Evolutionary conservation across 2,113 vertebrate species (phyloP).

Genomic region (Phyllostomus discolor): DNA sequence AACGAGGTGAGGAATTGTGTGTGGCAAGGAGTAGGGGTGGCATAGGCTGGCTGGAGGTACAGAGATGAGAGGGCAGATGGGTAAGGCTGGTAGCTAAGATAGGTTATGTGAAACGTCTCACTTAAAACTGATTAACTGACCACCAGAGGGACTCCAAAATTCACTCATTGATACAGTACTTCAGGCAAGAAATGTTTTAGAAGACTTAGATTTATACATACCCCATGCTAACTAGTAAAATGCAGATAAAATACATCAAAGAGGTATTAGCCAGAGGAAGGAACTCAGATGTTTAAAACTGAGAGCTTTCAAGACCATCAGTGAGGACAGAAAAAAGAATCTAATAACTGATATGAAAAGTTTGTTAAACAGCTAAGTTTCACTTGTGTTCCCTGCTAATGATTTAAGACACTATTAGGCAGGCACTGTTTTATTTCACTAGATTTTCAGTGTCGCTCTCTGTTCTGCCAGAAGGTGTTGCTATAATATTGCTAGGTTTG

Average conservation of each 20-base stretch:
- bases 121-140: neutral
- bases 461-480: conserved; percentile 79
- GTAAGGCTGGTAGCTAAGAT: neutral
- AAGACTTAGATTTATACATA: conserved; percentile 17
- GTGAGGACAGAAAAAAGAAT: neutral
- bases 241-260: conserved; percentile 27
- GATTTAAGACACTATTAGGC: neutral
- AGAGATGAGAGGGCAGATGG: neutral
- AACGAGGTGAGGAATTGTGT: neutral
- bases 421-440: neutral
- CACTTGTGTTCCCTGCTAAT: neutral
- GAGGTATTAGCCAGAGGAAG: conserved; percentile 44
- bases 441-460: conserved; percentile 42
- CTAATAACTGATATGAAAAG: neutral
- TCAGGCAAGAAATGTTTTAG: neutral
- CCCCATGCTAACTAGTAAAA: neutral
- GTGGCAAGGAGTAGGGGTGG: neutral
- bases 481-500: conserved; percentile 69
- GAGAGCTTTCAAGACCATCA: conserved; percentile 35
- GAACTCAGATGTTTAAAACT: conserved; percentile 1
- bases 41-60: rapidly evolving
- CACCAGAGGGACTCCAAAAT: conserved; percentile 40
- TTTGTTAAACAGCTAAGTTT: neutral
- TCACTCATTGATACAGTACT: neutral
- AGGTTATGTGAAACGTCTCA: neutral